These are phyloP conservation scores for Clarias laeviceps DNA, from an alignment of 2,797 vertebrate genomes.

Conservation along the genomic window DNA sequence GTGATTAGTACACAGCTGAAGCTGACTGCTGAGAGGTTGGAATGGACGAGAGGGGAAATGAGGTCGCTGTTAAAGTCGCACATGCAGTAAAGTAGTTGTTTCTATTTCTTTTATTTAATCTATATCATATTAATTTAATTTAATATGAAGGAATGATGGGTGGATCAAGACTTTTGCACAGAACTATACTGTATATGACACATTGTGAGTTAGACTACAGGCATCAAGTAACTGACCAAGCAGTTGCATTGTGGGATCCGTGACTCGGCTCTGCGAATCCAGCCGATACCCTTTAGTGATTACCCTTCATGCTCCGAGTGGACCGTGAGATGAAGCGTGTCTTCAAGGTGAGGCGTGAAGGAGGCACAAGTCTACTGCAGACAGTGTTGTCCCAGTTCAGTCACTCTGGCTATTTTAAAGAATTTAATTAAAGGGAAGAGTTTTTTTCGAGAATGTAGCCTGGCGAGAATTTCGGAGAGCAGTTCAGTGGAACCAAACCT, in stretches of 20 bases:
- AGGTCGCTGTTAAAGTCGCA: too few relatives aligned
- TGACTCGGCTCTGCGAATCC: not conserved
- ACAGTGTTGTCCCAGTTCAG: not conserved
- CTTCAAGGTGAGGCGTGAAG: not conserved
- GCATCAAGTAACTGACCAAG: not conserved
- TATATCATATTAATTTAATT: too few relatives aligned
- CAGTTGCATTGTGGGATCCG: not conserved
- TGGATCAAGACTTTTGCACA: too few relatives aligned
- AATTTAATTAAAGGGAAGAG: not conserved
- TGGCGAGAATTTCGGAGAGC: slow-evolving; percentile 13
- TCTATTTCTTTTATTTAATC: too few relatives aligned
- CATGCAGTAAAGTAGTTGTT: too few relatives aligned
- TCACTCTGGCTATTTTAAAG: not conserved
- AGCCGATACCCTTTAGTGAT: not conserved
- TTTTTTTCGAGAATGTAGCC: slow-evolving; percentile 24
- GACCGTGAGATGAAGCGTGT: too few relatives aligned
- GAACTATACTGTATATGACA: too few relatives aligned
- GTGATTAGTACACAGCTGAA: too few relatives aligned
- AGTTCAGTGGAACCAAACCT: slow-evolving; percentile 2
- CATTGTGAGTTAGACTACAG: not conserved
- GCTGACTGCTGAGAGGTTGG: too few relatives aligned
- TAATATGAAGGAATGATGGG: too few relatives aligned
- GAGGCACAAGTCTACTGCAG: not conserved
- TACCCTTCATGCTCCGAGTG: not conserved
- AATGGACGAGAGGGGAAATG: too few relatives aligned